Evolutionary conservation across 2,888 invertebrate species (phyloP), one percentile per base, ranked within the genome.

Genomic region (Athrips mouffetella): DNA sequence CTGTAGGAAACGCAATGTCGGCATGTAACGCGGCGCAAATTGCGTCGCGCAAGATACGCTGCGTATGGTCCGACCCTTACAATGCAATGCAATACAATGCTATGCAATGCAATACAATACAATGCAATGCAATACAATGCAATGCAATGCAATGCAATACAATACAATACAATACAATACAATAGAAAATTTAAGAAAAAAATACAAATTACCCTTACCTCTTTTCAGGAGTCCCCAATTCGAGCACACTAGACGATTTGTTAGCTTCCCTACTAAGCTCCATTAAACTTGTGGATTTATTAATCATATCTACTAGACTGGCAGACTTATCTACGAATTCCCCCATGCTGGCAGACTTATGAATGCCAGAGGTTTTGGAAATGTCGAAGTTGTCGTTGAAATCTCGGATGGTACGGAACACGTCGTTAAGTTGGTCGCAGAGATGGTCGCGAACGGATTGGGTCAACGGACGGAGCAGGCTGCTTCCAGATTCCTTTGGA

Each of bases 401-500:
- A 48, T 75, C 69, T 47, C 71, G 75, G 46, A 86, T 83, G 48
- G 70, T 74, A 27, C 67, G 71, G 40, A 87, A 74, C 55, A 88
- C 79, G 10, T 78, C 76, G 10, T 72, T 69, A 0, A 87, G 65
- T 27, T 86, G 77, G n/a, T 60, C 65, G 0, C 79, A 70, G 1
- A 86, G 66, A 0, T 76, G 76, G 7, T 84, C 83, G 1, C 80
- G 76, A 42, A 73, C 4, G 57, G 53, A 55, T 75, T 80, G 0
- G 89, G 80, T 0, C 89, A 62, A 0, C 79, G 73, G 0, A 37
- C 20, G n/a, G 11, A n/a, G n/a, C 5, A 89, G 59, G 0, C 72
- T 72, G 51, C 83, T 83, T 1, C 89, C 89, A 21, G 77, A 80
- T 57, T 88, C 86, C 82, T 88, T 49, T 0, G 57, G 53, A 42